Conservation (phyloP, 2,113 vertebrate genomes). For the Oryzias melastigma region DNA sequence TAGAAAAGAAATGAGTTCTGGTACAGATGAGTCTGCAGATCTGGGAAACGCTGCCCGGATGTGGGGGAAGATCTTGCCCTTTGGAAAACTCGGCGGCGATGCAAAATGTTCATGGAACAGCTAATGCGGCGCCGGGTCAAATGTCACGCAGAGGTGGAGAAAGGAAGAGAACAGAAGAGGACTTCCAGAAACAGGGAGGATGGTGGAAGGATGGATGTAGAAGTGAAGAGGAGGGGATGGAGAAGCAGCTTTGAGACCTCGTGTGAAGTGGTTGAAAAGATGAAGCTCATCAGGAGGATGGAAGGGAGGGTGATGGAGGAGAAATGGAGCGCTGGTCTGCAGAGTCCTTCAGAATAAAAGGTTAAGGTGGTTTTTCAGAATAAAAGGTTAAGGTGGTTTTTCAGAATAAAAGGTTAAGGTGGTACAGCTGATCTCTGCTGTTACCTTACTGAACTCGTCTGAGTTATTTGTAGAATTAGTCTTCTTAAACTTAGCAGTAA, state of each 20-base stretch:
- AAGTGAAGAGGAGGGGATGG: conserved; percentile 5
- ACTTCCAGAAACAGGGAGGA: conserved; percentile 6
- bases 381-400: too few species aligned
- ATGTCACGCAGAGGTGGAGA: conserved; percentile 20
- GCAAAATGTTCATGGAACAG: conserved; percentile 37
- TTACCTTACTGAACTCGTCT: too few species aligned
- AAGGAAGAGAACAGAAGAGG: neutral
- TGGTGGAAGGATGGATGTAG: neutral
- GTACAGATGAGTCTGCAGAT: too few species aligned
- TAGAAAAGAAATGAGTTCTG: too few species aligned
- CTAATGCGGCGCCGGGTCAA: conserved; percentile 22
- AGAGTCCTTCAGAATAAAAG: too few species aligned
- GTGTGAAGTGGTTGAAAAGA: conserved; percentile 1
- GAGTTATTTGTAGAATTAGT: too few species aligned
- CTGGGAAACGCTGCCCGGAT: neutral
- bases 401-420: too few species aligned
- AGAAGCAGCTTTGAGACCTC: neutral
- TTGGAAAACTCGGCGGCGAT: too few species aligned
- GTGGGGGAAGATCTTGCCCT: conserved; percentile 36
- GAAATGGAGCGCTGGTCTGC: too few species aligned
- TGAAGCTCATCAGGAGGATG: neutral
- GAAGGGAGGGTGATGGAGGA: conserved; percentile 3
- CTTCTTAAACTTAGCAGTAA: too few species aligned
- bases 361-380: too few species aligned
- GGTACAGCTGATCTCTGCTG: too few species aligned